These are phyloP conservation scores for Isoperla grammatica DNA, from an alignment of 2,888 invertebrate genomes.

Conservation along the genomic window DNA sequence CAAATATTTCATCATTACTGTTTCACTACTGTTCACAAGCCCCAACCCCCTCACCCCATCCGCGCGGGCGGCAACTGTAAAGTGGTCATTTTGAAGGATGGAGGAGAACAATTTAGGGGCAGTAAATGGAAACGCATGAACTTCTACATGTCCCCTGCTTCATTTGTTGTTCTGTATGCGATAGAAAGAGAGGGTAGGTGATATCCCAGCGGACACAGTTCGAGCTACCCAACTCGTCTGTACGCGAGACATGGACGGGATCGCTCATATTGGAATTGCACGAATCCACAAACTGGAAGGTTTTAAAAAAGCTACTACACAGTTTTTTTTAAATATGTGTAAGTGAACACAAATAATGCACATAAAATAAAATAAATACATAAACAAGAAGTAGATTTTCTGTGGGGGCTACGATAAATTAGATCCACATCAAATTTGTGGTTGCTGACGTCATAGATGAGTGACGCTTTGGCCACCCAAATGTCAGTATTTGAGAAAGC, in stretches of 20 bases:
- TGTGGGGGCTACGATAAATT: too few species aligned
- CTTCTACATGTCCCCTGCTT: constrained; percentile 27
- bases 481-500: too few species aligned
- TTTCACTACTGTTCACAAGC: constrained; percentile 30
- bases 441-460: too few species aligned
- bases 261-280: too few species aligned
- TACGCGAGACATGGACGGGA: constrained; percentile 55
- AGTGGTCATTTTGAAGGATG: constrained; percentile 47
- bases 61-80: constrained; percentile 43
- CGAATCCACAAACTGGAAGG: too few species aligned
- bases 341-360: too few species aligned
- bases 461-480: too few species aligned
- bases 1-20: constrained; percentile 50
- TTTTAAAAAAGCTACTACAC: too few species aligned
- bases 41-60: constrained; percentile 5
- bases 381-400: too few species aligned
- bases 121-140: constrained; percentile 31
- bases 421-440: too few species aligned
- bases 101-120: constrained; percentile 28
- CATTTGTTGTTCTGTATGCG: constrained; percentile 24
- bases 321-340: too few species aligned
- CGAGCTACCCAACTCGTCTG: constrained; percentile 2
- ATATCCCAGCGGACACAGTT: constrained; percentile 10
- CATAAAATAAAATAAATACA: too few species aligned
- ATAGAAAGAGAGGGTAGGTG: background rate